phyloP scores from a whole-genome alignment of 2,888 invertebrate genomes.

The Hermodice carunculata region DNA sequence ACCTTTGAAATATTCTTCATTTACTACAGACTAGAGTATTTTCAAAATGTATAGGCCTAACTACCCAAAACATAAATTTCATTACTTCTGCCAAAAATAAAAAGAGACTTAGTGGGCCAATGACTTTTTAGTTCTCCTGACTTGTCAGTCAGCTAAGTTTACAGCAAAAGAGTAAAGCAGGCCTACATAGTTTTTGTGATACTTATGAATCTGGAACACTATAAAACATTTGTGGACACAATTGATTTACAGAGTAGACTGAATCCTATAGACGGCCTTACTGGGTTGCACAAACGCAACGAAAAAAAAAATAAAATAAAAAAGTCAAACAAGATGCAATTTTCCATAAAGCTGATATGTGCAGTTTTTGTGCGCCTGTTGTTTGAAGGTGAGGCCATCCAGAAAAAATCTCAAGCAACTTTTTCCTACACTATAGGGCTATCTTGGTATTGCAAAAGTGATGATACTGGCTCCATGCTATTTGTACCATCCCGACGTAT shows the following conservation, averaged over 20 bases:
- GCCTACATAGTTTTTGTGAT: no score
- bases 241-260: neutral
- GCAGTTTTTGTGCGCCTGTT: slow-evolving; percentile 50
- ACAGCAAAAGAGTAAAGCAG: no score
- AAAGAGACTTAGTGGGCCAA: no score
- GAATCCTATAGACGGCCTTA: neutral
- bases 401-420: slow-evolving; percentile 43
- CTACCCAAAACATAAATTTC: no score
- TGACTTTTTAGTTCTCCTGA: no score
- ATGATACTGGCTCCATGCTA: slow-evolving; percentile 48
- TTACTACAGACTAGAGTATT: no score
- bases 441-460: slow-evolving; percentile 50
- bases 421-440: slow-evolving; percentile 34
- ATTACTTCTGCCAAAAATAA: no score
- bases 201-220: no score
- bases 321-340: slow-evolving; percentile 34
- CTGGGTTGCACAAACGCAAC: slow-evolving; percentile 2
- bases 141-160: no score
- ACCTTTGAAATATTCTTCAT: no score
- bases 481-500: slow-evolving; percentile 59
- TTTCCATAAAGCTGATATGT: slow-evolving; percentile 49
- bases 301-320: slow-evolving; percentile 29
- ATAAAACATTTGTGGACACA: neutral
- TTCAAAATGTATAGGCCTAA: no score
- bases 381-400: slow-evolving; percentile 50